Conservation (phyloP, 1,140 invertebrate genomes). For the Drosophila baimaii region DNA sequence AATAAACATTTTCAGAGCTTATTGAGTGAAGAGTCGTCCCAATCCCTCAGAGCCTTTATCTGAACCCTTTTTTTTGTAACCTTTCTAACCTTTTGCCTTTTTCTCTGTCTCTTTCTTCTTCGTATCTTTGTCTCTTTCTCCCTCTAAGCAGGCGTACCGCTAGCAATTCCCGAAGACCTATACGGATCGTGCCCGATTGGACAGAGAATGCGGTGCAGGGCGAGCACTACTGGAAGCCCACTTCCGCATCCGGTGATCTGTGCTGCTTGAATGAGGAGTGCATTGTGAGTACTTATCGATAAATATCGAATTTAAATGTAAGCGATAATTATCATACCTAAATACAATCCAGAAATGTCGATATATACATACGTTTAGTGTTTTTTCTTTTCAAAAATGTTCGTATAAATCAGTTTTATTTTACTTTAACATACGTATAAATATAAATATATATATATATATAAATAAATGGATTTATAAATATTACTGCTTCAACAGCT, state of each 20-base stretch:
- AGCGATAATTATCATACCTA: too few relatives aligned
- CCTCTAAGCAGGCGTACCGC: slow-evolving; percentile 85
- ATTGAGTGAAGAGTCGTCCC: not conserved
- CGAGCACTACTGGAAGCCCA: slow-evolving; percentile 94
- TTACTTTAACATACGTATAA: too few relatives aligned
- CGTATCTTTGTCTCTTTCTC: not conserved
- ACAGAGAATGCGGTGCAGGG: slow-evolving; percentile 91
- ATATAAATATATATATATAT: too few relatives aligned
- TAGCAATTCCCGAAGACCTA: slow-evolving; percentile 85
- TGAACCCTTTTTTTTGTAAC: not conserved
- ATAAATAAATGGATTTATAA: too few relatives aligned
- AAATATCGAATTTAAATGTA: not conserved
- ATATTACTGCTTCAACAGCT: too few relatives aligned
- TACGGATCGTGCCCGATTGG: slow-evolving; percentile 93
- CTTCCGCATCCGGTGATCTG: slow-evolving; percentile 94
- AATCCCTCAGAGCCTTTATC: too few relatives aligned
- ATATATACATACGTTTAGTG: too few relatives aligned
- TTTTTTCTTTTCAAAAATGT: too few relatives aligned
- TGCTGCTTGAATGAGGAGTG: slow-evolving; percentile 97
- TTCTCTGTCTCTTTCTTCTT: slow-evolving; percentile 22
- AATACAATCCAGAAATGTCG: too few relatives aligned
- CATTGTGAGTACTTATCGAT: slow-evolving; percentile 88
- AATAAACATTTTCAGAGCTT: slow-evolving; percentile 13
- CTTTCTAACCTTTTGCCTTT: not conserved
- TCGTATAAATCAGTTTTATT: too few relatives aligned